Evolutionary conservation across 2,888 invertebrate genomes (phyloP), one percentile per base, ranked within the genome.

Genomic region (Acanthosepion lycidas): DNA sequence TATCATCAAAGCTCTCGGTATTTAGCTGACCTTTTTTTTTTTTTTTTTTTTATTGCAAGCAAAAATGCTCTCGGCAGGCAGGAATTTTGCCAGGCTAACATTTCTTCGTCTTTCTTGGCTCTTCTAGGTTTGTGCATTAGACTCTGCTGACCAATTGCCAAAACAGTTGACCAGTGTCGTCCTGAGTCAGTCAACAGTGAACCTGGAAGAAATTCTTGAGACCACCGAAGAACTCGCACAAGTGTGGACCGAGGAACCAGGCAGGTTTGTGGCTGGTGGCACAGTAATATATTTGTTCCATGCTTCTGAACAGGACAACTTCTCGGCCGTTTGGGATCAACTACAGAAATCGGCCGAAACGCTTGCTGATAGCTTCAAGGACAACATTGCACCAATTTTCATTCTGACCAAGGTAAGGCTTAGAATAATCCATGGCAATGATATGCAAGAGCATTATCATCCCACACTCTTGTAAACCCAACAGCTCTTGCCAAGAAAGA

Each of bases 101-200:
- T 91, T 48, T 12, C 20, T 15, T 51, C 0, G 28, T 51, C 6
- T 15, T 42, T 49, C 51, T n/a, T 28, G 26, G 6, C 48, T 49
- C 20, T 93, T 48, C 18, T n/a, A 93, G 93, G 93, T 93, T 93
- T 93, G 93, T n/a, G 33, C 51, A n/a, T 93, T 93, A 51, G 93
- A 93, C 93, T 93, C 93, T 93, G 93, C 93, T 51, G 93, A 93
- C 93, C 93, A 93, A 28, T 53, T 93, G 15, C 93, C 92, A 3
- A 93, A 93, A 53, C 93, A 93, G 42, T 53, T 93, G n/a, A 93
- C 93, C 33, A 93, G 93, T 51, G 93, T 93, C 18, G 93, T 93
- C n/a, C 51, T 93, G n/a, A 93, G 93, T 53, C 93, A 93, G 93
- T 93, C 93, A 15, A 93, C 93, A 53, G 93, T 93, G 53, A 93